These are phyloP conservation scores for Brassicogethes aeneus DNA, from an alignment of 2,888 invertebrate genomes.

Conservation along the genomic window DNA sequence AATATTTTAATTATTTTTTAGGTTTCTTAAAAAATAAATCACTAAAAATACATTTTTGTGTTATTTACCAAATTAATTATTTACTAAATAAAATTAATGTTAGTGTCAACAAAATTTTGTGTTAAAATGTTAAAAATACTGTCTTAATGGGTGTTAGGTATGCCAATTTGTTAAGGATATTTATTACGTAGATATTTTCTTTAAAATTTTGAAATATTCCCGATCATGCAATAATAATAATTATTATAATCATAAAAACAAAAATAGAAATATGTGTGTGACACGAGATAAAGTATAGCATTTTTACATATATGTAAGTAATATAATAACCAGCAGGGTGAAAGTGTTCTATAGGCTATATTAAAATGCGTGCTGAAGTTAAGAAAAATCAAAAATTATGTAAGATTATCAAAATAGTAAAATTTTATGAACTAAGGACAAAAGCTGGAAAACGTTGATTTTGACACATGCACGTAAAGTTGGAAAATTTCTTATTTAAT, in stretches of 20 bases:
- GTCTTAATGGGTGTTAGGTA: too few relatives aligned
- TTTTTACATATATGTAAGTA: constrained; percentile 29
- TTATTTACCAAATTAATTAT: too few relatives aligned
- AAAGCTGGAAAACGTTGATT: background rate
- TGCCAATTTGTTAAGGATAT: too few relatives aligned
- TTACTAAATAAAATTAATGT: background rate
- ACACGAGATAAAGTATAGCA: constrained; percentile 30
- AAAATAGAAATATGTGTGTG: too few relatives aligned
- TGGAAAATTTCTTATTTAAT: background rate
- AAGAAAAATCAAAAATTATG: constrained; percentile 10
- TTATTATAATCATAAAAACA: too few relatives aligned
- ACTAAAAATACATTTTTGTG: too few relatives aligned
- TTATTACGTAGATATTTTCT: too few relatives aligned
- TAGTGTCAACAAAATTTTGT: background rate
- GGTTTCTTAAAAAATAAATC: too few relatives aligned
- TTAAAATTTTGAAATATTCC: too few relatives aligned
- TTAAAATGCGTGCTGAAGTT: constrained; percentile 27
- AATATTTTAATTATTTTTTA: too few relatives aligned
- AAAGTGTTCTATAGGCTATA: constrained; percentile 34
- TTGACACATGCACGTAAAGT: background rate
- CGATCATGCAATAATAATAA: too few relatives aligned
- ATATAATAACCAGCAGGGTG: constrained; percentile 24
- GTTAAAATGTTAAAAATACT: too few relatives aligned
- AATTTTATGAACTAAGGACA: background rate
- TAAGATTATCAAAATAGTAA: constrained; percentile 10